These are phyloP conservation scores for Acipenser ruthenus DNA, from an alignment of 2,797 vertebrate species.

Conservation along the genomic window DNA sequence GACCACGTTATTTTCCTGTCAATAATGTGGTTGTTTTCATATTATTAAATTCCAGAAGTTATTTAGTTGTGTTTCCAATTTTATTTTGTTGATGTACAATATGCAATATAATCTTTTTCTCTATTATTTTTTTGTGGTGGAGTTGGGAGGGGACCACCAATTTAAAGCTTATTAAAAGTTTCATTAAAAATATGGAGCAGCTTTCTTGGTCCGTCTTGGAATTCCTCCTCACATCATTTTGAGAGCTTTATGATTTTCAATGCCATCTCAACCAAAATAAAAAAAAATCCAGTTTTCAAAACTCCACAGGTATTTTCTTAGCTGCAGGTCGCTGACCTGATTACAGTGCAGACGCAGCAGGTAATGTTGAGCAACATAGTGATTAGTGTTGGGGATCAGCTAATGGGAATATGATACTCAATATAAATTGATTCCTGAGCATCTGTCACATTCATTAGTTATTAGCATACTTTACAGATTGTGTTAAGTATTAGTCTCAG, in stretches of 20 bases:
- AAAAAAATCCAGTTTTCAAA: background rate
- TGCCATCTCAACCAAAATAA: too few relatives aligned
- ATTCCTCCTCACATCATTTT: too few relatives aligned
- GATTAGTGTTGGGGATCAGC: constrained; percentile 50
- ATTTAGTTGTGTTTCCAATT: background rate
- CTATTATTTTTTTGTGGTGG: too few relatives aligned
- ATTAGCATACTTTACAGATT: constrained; percentile 57
- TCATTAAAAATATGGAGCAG: too few relatives aligned
- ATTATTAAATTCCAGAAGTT: background rate
- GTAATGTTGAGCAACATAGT: constrained; percentile 19
- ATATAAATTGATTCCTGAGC: constrained; percentile 30
- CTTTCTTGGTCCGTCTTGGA: too few relatives aligned
- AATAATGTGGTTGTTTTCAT: background rate
- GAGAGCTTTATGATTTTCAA: too few relatives aligned
- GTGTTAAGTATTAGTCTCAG: background rate
- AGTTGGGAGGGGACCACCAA: too few relatives aligned
- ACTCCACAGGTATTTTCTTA: too few relatives aligned
- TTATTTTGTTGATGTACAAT: background rate
- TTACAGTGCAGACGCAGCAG: background rate
- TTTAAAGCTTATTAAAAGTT: too few relatives aligned
- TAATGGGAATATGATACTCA: constrained; percentile 39
- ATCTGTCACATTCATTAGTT: constrained; percentile 53
- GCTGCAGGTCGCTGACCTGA: background rate
- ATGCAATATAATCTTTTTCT: background rate
- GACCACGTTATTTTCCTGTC: background rate